Evolutionary conservation across 1,140 invertebrate genomes (phyloP).

Genomic region (Hyles vespertilio): DNA sequence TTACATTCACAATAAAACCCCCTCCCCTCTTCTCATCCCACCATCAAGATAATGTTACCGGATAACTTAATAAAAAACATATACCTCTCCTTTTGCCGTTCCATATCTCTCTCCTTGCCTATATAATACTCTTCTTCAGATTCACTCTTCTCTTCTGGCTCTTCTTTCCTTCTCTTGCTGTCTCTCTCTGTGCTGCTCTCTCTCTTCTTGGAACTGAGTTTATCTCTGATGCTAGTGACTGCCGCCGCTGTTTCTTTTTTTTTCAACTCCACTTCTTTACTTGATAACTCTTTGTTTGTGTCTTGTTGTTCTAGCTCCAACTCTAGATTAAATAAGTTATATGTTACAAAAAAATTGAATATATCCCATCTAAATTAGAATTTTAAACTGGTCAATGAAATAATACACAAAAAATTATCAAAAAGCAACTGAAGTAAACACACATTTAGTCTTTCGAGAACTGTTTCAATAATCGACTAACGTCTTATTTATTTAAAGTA

Average conservation of each 20-base stretch:
- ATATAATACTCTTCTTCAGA: conserved; percentile 80
- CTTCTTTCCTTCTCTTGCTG: conserved; percentile 42
- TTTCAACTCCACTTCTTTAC: conserved; percentile 37
- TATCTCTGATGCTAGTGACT: conserved; percentile 75
- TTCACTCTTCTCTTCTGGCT: conserved; percentile 35
- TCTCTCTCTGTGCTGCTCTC: conserved; percentile 53
- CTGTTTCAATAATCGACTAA: neutral
- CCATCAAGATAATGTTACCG: too few relatives aligned
- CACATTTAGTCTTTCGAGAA: neutral
- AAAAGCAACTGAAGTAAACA: conserved; percentile 1
- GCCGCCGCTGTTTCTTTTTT: conserved; percentile 46
- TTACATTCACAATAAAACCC: too few relatives aligned
- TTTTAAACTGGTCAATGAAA: too few relatives aligned
- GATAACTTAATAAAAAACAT: too few relatives aligned
- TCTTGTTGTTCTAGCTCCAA: conserved; percentile 43
- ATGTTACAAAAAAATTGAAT: too few relatives aligned
- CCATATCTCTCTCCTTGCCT: conserved; percentile 81
- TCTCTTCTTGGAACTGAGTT: conserved; percentile 56
- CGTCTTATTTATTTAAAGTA: neutral
- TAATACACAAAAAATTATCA: too few relatives aligned
- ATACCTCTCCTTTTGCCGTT: conserved; percentile 81
- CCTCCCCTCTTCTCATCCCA: too few relatives aligned
- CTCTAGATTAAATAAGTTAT: conserved; percentile 31
- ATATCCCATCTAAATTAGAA: too few relatives aligned
- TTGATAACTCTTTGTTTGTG: conserved; percentile 24